Evolutionary conservation across 2,113 vertebrate genomes (phyloP).

Genomic region (Bungarus multicinctus): DNA sequence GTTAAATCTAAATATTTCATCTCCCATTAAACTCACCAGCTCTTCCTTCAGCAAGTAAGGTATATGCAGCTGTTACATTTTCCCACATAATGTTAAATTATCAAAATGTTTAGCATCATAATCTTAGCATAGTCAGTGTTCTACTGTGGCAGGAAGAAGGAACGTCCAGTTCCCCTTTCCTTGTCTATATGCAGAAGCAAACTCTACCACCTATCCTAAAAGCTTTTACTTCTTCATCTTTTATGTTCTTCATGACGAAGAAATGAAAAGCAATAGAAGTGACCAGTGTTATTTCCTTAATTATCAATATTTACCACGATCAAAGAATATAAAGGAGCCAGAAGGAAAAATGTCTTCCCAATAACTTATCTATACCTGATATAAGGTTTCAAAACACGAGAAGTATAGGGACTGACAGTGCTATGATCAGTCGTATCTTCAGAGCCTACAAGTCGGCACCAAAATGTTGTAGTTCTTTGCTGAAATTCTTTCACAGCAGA

Average conservation of each 20-base stretch:
- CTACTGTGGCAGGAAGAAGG: background rate
- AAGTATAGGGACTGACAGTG: conserved; percentile 92
- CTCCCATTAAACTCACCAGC: background rate
- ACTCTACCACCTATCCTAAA: background rate
- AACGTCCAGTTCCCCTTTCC: background rate
- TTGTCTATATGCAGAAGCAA: background rate
- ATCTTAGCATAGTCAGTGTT: background rate
- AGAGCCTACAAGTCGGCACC: conserved; percentile 87
- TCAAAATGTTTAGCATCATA: background rate
- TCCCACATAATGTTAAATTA: background rate
- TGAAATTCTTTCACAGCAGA: conserved; percentile 74
- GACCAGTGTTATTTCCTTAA: background rate
- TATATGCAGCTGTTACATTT: background rate
- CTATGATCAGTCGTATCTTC: conserved; percentile 81
- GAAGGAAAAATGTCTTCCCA: background rate
- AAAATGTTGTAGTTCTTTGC: conserved; percentile 79
- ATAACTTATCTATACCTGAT: conserved; percentile 79
- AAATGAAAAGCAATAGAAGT: background rate
- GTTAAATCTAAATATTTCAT: background rate
- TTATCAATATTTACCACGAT: background rate
- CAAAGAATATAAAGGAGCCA: background rate
- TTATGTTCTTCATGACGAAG: background rate
- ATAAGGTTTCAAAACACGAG: conserved; percentile 89
- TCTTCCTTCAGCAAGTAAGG: background rate
- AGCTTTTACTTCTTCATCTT: background rate